phyloP scores from a whole-genome alignment of 2,113 vertebrate genomes.

The Leucosticte australis region DNA sequence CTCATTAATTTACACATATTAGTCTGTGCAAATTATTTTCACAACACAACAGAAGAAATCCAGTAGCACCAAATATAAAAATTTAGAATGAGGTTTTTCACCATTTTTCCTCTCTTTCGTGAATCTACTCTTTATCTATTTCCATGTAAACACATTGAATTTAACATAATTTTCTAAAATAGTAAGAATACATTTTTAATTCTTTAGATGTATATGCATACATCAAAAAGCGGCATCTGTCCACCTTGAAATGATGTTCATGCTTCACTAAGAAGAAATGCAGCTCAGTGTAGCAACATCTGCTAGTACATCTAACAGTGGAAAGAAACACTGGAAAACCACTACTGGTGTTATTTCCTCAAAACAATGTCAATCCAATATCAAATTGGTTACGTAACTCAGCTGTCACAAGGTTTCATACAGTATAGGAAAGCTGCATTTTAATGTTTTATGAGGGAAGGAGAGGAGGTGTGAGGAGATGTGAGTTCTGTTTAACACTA shows the following conservation, averaged over 20 bases:
- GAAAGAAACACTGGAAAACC: not conserved
- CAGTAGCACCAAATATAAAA: not conserved
- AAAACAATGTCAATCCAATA: slow-evolving; percentile 21
- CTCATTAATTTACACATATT: not conserved
- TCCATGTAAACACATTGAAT: not conserved
- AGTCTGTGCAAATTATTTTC: not conserved
- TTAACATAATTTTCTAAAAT: not conserved
- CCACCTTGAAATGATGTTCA: not conserved
- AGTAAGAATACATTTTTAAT: not conserved
- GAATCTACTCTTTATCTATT: not conserved
- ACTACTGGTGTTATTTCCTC: not conserved
- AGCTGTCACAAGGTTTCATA: not conserved
- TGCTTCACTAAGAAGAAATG: not conserved
- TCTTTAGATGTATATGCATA: not conserved
- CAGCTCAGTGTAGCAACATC: not conserved
- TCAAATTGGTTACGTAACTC: not conserved
- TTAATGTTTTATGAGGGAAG: not conserved
- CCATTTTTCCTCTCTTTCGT: not conserved
- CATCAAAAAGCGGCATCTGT: not conserved
- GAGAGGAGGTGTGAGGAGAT: not conserved
- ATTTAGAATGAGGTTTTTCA: not conserved
- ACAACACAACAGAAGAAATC: not conserved
- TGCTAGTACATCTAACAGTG: not conserved
- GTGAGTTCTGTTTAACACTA: slow-evolving; percentile 38
- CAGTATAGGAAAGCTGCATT: slow-evolving; percentile 18